Conservation (phyloP, 2,797 vertebrate species). For the Poeciliopsis gracilis region DNA sequence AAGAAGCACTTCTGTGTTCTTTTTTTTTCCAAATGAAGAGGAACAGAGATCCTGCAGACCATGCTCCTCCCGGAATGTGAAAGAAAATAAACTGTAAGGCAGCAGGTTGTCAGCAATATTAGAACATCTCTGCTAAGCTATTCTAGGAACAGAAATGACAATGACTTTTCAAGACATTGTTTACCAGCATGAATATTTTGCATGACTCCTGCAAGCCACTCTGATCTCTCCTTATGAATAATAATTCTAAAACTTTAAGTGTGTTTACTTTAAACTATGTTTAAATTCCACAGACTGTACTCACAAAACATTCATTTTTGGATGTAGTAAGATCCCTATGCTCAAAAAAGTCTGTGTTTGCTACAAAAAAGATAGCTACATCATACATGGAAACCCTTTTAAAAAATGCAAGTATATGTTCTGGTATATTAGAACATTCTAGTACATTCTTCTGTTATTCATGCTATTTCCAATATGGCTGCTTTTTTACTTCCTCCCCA, state of each 20-base stretch:
- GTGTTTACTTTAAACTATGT: constrained; percentile 6
- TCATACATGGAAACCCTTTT: neutral
- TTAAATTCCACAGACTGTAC: neutral
- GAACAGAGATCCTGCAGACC: constrained; percentile 42
- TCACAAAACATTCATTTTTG: neutral
- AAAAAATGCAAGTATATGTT: neutral
- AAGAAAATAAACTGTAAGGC: constrained; percentile 41
- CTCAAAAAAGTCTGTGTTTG: neutral
- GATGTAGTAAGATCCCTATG: neutral
- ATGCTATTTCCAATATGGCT: constrained; percentile 47
- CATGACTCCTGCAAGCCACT: constrained; percentile 83
- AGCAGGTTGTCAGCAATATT: constrained; percentile 47
- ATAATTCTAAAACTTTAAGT: constrained; percentile 67
- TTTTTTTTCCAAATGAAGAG: constrained; percentile 29
- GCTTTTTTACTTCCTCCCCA: constrained; percentile 37
- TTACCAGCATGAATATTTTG: constrained; percentile 86
- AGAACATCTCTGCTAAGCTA: constrained; percentile 64
- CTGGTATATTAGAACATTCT: neutral
- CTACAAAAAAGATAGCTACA: neutral
- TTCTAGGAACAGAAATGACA: constrained; percentile 59
- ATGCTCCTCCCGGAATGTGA: constrained; percentile 53
- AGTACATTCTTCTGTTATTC: constrained; percentile 9
- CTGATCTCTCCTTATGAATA: constrained; percentile 60
- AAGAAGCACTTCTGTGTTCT: constrained; percentile 36
- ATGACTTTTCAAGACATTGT: constrained; percentile 81